phyloP scores from a whole-genome alignment of 2,888 invertebrate genomes.

The Sarcophaga variegata region DNA sequence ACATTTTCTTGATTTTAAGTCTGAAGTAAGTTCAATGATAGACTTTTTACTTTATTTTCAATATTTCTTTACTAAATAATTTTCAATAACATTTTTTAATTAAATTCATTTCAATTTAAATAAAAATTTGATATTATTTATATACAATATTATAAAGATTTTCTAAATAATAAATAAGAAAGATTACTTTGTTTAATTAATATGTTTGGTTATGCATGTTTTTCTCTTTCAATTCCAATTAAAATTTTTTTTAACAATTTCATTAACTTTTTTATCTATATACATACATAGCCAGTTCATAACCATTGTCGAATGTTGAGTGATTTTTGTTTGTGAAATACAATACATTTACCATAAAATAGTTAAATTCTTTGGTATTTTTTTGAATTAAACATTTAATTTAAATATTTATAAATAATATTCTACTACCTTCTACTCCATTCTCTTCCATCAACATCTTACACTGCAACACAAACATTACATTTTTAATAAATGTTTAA shows the following conservation, averaged over 20 bases:
- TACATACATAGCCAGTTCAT: not conserved
- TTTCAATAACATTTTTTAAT: no score
- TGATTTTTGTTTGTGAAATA: slow-evolving; percentile 29
- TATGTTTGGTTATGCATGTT: slow-evolving; percentile 19
- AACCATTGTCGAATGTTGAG: slow-evolving; percentile 61
- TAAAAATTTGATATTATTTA: no score
- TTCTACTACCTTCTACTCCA: not conserved
- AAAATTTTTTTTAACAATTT: not conserved
- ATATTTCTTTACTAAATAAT: no score
- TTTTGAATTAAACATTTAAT: not conserved
- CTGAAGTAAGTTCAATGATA: no score
- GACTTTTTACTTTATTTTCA: no score
- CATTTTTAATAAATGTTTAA: slow-evolving; percentile 19
- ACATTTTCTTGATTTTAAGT: no score
- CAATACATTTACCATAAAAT: not conserved
- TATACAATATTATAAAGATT: no score
- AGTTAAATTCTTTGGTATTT: not conserved
- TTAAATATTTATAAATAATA: slow-evolving; percentile 10
- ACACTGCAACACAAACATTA: slow-evolving; percentile 20
- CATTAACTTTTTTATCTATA: not conserved
- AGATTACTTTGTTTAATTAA: not conserved
- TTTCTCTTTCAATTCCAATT: slow-evolving; percentile 61
- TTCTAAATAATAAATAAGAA: no score
- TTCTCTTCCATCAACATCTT: slow-evolving; percentile 33
- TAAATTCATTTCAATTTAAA: no score